phyloP scores from a whole-genome alignment of 2,797 vertebrate genomes.

The Pachyuromys duprasi region DNA sequence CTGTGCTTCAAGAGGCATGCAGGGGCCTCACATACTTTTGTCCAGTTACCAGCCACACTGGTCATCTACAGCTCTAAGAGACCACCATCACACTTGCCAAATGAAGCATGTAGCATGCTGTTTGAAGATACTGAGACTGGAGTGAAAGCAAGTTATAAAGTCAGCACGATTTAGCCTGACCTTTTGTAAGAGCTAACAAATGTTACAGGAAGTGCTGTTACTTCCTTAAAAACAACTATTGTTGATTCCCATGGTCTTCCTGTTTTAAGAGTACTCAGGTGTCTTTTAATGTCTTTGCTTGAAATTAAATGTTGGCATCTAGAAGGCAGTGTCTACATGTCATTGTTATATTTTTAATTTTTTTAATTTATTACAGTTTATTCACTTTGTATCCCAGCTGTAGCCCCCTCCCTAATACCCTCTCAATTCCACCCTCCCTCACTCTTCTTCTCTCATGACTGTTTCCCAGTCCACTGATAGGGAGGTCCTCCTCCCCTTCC shows the following conservation, averaged over 20 bases:
- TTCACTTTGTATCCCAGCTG: too few relatives aligned
- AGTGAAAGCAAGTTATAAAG: fast-evolving
- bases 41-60: background rate
- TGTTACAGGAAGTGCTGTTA: background rate
- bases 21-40: background rate
- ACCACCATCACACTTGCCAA: background rate
- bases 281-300: background rate
- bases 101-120: background rate
- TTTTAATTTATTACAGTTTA: too few relatives aligned
- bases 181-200: background rate
- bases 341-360: background rate
- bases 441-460: too few relatives aligned
- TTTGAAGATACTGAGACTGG: background rate
- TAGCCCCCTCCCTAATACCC: too few relatives aligned
- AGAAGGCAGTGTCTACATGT: background rate
- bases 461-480: too few relatives aligned
- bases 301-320: conserved; percentile 1
- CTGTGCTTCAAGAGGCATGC: background rate
- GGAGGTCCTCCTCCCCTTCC: too few relatives aligned
- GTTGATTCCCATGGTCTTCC: background rate
- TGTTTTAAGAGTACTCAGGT: background rate
- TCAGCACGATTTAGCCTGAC: background rate
- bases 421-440: too few relatives aligned
- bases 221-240: conserved; percentile 45
- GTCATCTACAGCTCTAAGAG: background rate